phyloP scores from a whole-genome alignment of 92 coral and sea anemone genomes.

The Phenganax stokvisi region DNA sequence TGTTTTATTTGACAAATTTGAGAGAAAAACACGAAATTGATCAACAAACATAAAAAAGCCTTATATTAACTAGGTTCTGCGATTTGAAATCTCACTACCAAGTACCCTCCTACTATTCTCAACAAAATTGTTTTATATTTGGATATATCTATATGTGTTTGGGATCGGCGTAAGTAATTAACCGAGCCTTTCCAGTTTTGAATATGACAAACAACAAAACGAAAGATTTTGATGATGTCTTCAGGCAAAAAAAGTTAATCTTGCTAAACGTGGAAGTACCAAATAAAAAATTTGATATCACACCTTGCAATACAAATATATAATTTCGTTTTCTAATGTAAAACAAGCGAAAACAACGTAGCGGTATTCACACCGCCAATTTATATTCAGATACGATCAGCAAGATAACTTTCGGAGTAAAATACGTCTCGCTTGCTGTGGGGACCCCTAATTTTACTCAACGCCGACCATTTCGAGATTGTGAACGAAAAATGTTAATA shows the following conservation, averaged over 20 bases:
- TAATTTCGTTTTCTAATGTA: conserved; percentile 4
- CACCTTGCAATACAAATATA: conserved; percentile 6
- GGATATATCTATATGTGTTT: too few relatives aligned
- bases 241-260: neutral
- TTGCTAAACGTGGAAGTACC: too few relatives aligned
- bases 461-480: neutral
- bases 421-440: neutral
- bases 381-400: neutral
- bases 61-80: neutral
- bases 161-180: too few relatives aligned
- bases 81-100: neutral
- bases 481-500: neutral
- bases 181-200: conserved; percentile 2
- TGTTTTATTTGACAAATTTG: neutral
- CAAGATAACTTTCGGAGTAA: neutral
- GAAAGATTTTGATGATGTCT: neutral
- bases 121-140: neutral
- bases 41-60: neutral
- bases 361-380: neutral
- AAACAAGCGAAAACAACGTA: neutral
- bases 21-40: neutral
- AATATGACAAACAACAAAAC: too few relatives aligned
- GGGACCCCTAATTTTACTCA: neutral
- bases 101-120: neutral
- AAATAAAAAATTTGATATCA: neutral